These are phyloP conservation scores for Hydropotes inermis DNA, from an alignment of 2,113 vertebrate species.

Conservation along the genomic window DNA sequence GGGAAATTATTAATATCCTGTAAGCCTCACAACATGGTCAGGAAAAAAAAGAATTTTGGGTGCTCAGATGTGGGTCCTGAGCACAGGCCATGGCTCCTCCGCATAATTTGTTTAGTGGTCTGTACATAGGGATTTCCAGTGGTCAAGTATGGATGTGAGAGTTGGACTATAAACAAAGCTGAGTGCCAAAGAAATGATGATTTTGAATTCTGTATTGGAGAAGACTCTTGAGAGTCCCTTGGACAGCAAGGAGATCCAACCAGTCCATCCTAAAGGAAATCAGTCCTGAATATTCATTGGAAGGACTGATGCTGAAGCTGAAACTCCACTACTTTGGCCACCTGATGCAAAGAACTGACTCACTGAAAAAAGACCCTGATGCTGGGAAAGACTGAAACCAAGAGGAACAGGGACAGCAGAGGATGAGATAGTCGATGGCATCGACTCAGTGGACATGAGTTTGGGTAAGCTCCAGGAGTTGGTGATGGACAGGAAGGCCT, in stretches of 20 bases:
- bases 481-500: neutral
- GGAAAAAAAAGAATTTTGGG: neutral
- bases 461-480: neutral
- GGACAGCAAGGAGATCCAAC: neutral
- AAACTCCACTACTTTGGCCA: neutral
- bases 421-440: neutral
- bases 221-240: neutral
- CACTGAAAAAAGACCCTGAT: neutral
- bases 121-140: neutral
- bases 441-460: neutral
- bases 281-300: neutral
- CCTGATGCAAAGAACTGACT: neutral
- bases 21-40: neutral
- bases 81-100: neutral
- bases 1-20: neutral
- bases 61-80: neutral
- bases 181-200: neutral
- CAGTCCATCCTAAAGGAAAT: neutral
- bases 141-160: neutral
- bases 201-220: neutral
- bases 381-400: neutral
- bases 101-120: neutral
- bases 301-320: neutral
- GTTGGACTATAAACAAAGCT: neutral
- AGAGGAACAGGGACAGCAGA: neutral